Evolutionary conservation across 2,113 vertebrate species (phyloP).

Genomic region (Nothobranchius kuhntae): DNA sequence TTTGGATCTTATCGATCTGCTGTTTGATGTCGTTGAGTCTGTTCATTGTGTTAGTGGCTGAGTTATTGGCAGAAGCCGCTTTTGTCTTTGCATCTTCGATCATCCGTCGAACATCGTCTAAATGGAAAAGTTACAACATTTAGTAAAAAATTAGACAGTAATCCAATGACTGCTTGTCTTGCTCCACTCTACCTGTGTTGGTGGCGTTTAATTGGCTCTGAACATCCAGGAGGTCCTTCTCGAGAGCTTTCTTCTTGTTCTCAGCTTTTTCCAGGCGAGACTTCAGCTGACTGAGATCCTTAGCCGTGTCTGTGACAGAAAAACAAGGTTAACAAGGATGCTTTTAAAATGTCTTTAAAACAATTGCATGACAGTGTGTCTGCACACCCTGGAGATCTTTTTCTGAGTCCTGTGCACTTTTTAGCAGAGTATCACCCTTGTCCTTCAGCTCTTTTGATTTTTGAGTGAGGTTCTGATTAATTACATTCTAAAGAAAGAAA

Average conservation of each 20-base stretch:
- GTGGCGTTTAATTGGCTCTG: constrained; percentile 75
- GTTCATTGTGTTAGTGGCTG: constrained; percentile 77
- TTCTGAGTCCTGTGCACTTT: constrained; percentile 73
- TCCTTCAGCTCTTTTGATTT: constrained; percentile 83
- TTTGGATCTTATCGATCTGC: constrained; percentile 82
- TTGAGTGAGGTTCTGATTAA: constrained; percentile 79
- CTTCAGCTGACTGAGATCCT: constrained; percentile 75
- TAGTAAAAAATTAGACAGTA: not conserved
- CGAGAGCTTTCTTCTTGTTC: constrained; percentile 78
- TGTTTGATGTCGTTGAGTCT: constrained; percentile 81
- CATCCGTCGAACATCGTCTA: constrained; percentile 81
- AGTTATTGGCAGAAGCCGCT: constrained; percentile 75
- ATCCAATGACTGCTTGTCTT: not conserved
- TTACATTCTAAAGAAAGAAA: constrained; percentile 80
- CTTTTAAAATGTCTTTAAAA: not conserved
- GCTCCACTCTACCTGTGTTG: constrained; percentile 82
- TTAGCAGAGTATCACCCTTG: constrained; percentile 71
- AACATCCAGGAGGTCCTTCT: constrained; percentile 74
- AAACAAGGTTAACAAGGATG: not conserved
- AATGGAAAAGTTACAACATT: constrained; percentile 1
- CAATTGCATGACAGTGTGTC: not conserved
- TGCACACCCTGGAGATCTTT: constrained; percentile 79
- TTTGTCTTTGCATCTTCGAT: constrained; percentile 81
- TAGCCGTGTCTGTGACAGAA: constrained; percentile 71
- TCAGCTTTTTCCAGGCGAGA: constrained; percentile 75